Conservation (phyloP, 2,888 invertebrate genomes). For the Mylabris sibirica region DNA sequence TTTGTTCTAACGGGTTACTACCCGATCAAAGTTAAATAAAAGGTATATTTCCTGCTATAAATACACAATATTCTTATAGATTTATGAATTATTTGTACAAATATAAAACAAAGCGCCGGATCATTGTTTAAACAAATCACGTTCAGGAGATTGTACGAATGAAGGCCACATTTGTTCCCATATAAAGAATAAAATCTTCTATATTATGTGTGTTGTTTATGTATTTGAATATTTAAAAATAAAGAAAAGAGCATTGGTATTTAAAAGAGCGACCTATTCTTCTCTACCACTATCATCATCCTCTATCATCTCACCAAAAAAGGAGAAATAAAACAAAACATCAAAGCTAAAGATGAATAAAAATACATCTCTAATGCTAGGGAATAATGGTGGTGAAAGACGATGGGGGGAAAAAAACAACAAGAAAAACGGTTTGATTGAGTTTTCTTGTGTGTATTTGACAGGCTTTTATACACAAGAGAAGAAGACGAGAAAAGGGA, state of each 20-base stretch:
- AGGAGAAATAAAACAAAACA: background rate
- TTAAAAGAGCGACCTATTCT: background rate
- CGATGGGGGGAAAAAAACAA: background rate
- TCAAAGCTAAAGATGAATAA: background rate
- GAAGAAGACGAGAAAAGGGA: background rate
- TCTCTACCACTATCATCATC: background rate
- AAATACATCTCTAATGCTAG: background rate
- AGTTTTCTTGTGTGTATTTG: conserved; percentile 21
- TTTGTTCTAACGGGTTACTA: background rate
- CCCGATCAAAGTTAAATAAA: background rate
- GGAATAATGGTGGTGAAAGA: too few relatives aligned
- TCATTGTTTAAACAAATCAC: conserved; percentile 16
- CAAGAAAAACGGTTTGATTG: background rate
- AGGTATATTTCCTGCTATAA: background rate
- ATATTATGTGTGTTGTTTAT: background rate
- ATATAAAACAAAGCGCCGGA: conserved; percentile 5
- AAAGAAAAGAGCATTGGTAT: background rate
- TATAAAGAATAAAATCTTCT: conserved; percentile 1
- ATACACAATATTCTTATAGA: background rate
- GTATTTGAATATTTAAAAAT: conserved; percentile 6
- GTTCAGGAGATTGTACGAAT: conserved; percentile 13
- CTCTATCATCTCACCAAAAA: background rate
- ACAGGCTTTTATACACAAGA: conserved; percentile 25
- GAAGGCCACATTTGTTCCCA: conserved; percentile 16
- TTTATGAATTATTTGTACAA: conserved; percentile 11